Conservation (phyloP, 2,888 invertebrate genomes). For the Sphaerophoria taeniata region DNA sequence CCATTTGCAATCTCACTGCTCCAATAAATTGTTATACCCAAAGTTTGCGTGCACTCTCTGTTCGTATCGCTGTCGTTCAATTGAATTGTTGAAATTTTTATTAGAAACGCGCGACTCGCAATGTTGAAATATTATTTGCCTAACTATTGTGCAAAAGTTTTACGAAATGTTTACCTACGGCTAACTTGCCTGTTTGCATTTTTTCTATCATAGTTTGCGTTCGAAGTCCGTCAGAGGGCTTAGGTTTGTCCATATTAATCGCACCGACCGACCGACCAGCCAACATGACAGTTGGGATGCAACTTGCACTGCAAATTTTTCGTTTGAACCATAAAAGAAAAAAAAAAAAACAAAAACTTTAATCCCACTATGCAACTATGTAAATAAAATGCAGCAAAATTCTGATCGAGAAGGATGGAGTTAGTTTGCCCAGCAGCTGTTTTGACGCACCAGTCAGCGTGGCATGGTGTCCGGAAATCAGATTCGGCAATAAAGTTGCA, state of each 20-base stretch:
- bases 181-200: conserved; percentile 45
- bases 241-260: conserved; percentile 35
- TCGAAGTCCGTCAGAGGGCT: not conserved
- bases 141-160: conserved; percentile 48
- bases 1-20: not conserved
- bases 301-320: conserved; percentile 9
- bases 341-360: conserved; percentile 19
- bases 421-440: conserved; percentile 3
- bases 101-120: conserved; percentile 33
- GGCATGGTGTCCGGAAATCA: conserved; percentile 5
- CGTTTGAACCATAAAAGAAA: not conserved
- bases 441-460: not conserved
- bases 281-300: conserved; percentile 20
- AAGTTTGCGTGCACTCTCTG: not conserved
- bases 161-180: conserved; percentile 19
- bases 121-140: conserved; percentile 46
- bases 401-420: conserved; percentile 12
- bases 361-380: conserved; percentile 28
- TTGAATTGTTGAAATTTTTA: conserved; percentile 49
- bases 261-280: not conserved
- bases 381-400: conserved; percentile 26
- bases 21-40: conserved; percentile 39
- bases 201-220: conserved; percentile 30
- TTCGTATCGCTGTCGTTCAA: not conserved
- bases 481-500: conserved; percentile 46